Percentiles rank a stretch among this genome's conserved stretches.
Evolutionary conservation across 2,888 invertebrate genomes (phyloP).

Genomic region (Caenorhabditis zanzibari): DNA sequence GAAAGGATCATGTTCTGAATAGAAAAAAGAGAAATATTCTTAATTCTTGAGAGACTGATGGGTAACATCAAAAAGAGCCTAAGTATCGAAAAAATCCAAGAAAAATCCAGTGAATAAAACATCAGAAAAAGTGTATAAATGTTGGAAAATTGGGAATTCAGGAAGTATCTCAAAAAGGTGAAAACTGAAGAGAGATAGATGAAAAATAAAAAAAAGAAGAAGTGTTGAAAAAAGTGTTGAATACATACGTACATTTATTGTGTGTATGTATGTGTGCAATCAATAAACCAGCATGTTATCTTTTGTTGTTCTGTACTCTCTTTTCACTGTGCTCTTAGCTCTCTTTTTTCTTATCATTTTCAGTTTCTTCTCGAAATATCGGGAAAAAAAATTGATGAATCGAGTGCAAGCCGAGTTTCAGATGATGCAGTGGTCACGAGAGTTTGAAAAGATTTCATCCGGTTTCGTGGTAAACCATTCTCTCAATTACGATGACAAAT

Average conservation of each 20-base stretch:
- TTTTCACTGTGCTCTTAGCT: constrained; percentile 22
- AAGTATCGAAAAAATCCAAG: constrained; percentile 11
- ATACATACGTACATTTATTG: constrained; percentile 18
- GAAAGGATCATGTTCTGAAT: constrained; percentile 59
- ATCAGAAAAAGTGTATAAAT: constrained; percentile 23
- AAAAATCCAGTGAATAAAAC: constrained; percentile 34
- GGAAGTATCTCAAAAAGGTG: constrained; percentile 24
- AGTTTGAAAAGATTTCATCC: neutral
- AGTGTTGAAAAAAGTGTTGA: constrained; percentile 23
- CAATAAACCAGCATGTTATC: constrained; percentile 51
- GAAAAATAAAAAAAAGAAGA: constrained; percentile 33
- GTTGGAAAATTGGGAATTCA: constrained; percentile 10
- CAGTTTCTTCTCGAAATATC: constrained; percentile 40
- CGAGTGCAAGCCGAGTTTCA: constrained; percentile 12
- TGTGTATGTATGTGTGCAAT: constrained; percentile 40
- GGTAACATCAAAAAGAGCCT: neutral
- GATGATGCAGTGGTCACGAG: neutral
- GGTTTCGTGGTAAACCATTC: too few species aligned
- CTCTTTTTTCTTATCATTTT: constrained; percentile 45
- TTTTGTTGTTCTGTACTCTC: constrained; percentile 58
- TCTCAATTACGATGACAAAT: neutral
- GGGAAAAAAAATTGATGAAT: constrained; percentile 9
- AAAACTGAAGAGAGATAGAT: constrained; percentile 32
- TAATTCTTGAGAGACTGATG: neutral
- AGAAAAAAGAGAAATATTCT: constrained; percentile 25